Evolutionary conservation across 2,797 vertebrate species (phyloP), one percentile per base, ranked within the genome.

Genomic region (Rhinella marina): DNA sequence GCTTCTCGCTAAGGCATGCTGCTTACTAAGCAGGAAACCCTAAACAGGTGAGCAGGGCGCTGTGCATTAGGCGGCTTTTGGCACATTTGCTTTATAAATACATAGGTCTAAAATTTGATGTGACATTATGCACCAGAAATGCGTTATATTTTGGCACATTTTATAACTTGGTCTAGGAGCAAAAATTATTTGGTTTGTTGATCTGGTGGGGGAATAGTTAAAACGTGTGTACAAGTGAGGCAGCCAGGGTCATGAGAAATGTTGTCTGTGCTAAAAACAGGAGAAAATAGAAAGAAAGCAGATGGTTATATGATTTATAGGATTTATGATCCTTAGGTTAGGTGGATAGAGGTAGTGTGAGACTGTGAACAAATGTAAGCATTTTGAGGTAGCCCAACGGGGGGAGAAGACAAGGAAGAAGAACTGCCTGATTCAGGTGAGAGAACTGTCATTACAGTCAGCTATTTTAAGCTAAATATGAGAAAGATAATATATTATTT

Each of bases 361-460:
- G 73, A 77, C 48, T 54, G 73, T 77, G 73, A 77, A 54, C 73
- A 77, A 77, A 77, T 77, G 73, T 77, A 77, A 52, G 73, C 73
- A 77, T 52, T 77, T 54, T 75, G 3, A 50, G 7, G 72, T 50
- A 75, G 73, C n/a, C 23, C 6, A 25, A 77, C 23, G 25, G 73
- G 41, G 41, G 21, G 11, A 75, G 41, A 75, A n/a, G 11, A 52
- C 50, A 54, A 25, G 23, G 48, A 54, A 25, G 73, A 76, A 52
- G 23, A 76, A 50, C 9, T 76, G 23, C 10, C 23, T 52, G 23
- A 52, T 50, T 76, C 41, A 76, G 48, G 48, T 50, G 48, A 77
- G 50, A 52, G 21, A 41, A 4, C 2, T 25, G 23, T 52, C 50
- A 76, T 76, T 52, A n/a, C 21, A 50, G 54, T 76, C 73, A 41